Evolutionary conservation across 2,888 invertebrate genomes (phyloP).

Genomic region (Leptinotarsa tumamoca): DNA sequence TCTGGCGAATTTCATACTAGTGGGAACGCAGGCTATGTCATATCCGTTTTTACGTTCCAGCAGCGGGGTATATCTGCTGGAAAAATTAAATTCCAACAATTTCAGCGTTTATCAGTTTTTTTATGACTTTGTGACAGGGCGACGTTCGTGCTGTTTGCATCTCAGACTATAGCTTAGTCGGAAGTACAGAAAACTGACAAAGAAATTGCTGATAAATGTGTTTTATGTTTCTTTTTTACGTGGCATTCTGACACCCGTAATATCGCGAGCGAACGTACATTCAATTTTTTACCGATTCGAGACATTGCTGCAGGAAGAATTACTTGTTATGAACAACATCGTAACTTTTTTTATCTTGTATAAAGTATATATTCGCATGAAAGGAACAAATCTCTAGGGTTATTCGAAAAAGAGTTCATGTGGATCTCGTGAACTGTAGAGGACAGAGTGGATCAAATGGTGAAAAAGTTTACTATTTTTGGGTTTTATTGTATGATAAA

Average conservation of each 20-base stretch:
- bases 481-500: no score
- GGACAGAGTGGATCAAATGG: no score
- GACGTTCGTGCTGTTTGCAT: slow-evolving; percentile 51
- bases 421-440: no score
- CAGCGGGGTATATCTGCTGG: slow-evolving; percentile 43
- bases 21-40: slow-evolving; percentile 28
- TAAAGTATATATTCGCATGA: background rate
- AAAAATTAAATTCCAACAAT: slow-evolving; percentile 54
- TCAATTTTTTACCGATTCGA: slow-evolving; percentile 3
- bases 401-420: background rate
- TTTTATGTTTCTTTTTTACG: slow-evolving; percentile 40
- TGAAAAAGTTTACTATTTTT: no score
- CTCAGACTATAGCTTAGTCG: slow-evolving; percentile 45
- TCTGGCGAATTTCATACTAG: slow-evolving; percentile 49
- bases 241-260: slow-evolving; percentile 26
- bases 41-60: slow-evolving; percentile 40
- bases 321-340: background rate
- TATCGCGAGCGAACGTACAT: background rate
- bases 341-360: background rate
- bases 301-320: background rate
- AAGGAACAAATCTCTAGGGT: background rate
- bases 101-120: slow-evolving; percentile 51
- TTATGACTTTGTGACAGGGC: slow-evolving; percentile 50
- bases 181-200: slow-evolving; percentile 35
- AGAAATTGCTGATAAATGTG: slow-evolving; percentile 42